Base-by-base conservation (phyloP, 92 coral and sea anemone species). In the Blastomussa wellsi region DNA sequence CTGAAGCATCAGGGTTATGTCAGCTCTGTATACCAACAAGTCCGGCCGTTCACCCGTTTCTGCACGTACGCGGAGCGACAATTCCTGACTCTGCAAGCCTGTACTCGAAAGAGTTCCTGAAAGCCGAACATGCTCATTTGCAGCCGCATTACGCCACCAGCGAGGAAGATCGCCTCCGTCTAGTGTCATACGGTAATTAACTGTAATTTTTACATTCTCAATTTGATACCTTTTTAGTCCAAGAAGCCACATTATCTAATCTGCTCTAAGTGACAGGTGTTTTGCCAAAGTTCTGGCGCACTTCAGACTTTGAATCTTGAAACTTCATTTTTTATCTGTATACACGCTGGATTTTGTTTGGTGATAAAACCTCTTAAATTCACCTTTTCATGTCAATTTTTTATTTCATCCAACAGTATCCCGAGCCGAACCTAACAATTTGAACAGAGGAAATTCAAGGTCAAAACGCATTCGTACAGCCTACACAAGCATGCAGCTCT, bases 391-490 rank as follows among this genome's bases (percentile, higher is more conserved):
- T 77, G 28, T 77, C 41, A 7, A 28, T 8, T 77, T 51, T 47
- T 49, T 8, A 55, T 57, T 73, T 51, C 73, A 62, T 39, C 69
- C 73, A 71, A 52, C 79, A 94, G 93, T 86, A 53, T 79, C 97
- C 65, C 90, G 97, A 39, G 88, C 93, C 32, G 99, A 96, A 35
- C 88, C 97, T 29, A 91, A 86, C 79, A 88, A 86, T 76, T 82
- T 87, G 20, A 91, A 88, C 74, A 86, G 96, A 78, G 91, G 93
- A 22, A 93, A 92, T 77, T 96, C 99, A 11, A 89, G 99, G 59
- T 95, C 99, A 75, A 96, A 96, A 44, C 88, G 99, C 78, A 96
- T 96, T 65, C 93, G 99, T 3, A 96, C 99, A 0, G 99, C 99
- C 3, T 96, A 96, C 87, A 96, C 99, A 62, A 94, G 98, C 81